phyloP scores from a whole-genome alignment of 2,797 vertebrate genomes.

The Hypotaenidia okinawae region DNA sequence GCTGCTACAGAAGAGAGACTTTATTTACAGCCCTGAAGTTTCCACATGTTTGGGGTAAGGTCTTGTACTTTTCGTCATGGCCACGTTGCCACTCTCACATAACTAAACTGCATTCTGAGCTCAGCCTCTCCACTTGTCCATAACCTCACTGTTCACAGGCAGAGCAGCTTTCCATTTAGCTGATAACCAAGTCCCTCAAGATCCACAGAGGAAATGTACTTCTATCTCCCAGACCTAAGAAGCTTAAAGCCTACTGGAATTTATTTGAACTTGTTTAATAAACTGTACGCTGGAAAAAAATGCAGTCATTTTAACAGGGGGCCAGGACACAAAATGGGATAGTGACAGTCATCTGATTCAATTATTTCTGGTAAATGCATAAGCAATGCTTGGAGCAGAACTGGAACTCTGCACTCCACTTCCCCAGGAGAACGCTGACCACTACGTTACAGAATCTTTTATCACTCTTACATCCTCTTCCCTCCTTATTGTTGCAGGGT shows the following conservation, averaged over 20 bases:
- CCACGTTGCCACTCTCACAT: not conserved
- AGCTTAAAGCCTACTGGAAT: constrained; percentile 35
- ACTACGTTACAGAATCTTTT: not conserved
- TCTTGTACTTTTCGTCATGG: not conserved
- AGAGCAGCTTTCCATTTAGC: not conserved
- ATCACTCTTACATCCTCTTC: not conserved
- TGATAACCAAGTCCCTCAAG: not conserved
- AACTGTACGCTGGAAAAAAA: constrained; percentile 9
- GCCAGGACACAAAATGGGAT: not conserved
- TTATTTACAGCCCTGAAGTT: not conserved
- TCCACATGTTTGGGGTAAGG: not conserved
- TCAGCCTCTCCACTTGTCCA: not conserved
- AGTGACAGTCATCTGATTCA: not conserved
- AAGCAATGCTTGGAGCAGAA: not conserved
- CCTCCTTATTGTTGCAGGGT: not conserved
- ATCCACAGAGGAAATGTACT: not conserved
- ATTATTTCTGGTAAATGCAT: constrained; percentile 5
- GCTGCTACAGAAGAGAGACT: not conserved
- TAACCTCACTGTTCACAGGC: not conserved
- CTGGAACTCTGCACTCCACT: not conserved
- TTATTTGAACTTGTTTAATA: constrained; percentile 32
- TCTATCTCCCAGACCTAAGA: not conserved
- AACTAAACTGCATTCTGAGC: not conserved
- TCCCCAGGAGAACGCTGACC: constrained; percentile 4
- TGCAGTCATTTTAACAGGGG: not conserved